Evolutionary conservation across 2,113 vertebrate genomes (phyloP), one percentile per base, ranked within the genome.

Genomic region (Syngnathoides biaculeatus): DNA sequence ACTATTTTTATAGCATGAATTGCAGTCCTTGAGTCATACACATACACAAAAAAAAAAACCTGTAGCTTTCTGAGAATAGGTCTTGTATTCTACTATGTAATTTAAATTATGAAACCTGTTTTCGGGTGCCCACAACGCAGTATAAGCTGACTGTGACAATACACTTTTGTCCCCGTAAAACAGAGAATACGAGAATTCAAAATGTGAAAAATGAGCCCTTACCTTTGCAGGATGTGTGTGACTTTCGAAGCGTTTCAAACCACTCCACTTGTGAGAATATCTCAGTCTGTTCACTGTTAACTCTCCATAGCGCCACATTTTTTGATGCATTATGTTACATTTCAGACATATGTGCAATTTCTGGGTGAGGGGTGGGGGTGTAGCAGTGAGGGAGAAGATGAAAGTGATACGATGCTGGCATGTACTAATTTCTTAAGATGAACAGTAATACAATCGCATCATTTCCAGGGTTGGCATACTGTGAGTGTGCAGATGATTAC

Each of bases 301-400:
- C 55, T 77, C 69, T 57, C 73, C 73, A 62, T 56, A 60, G 69
- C 24, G 73, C 72, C 38, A 64, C 69, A 82, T 86, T 89, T 90
- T 91, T 80, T 75, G 43, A 87, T 76, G 87, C 63, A 70, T 82
- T 74, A 76, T 87, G 90, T 87, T 88, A 92, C 84, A 88, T 91
- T 92, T 89, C 81, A 81, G 63, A 87, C 61, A 27, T 71, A 72
- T 40, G 70, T 90, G 91, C 17, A 68, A 91, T 75, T 89, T 90
- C 71, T 80, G 39, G 58, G 8, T 4, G 38, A 4, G n/a, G 27
- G 0, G 27, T 5, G 5, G 12, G 38, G 27, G 38, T n/a, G n/a
- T n/a, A n/a, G 30, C 30, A 4, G 40, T 26, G 75, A 61, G 83
- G 84, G 45, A 61, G 27, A 2, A 35, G 43, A 74, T 71, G 20